Evolutionary conservation across 2,888 invertebrate species (phyloP), one percentile per base, ranked within the genome.

Genomic region (Orthosia cruda): DNA sequence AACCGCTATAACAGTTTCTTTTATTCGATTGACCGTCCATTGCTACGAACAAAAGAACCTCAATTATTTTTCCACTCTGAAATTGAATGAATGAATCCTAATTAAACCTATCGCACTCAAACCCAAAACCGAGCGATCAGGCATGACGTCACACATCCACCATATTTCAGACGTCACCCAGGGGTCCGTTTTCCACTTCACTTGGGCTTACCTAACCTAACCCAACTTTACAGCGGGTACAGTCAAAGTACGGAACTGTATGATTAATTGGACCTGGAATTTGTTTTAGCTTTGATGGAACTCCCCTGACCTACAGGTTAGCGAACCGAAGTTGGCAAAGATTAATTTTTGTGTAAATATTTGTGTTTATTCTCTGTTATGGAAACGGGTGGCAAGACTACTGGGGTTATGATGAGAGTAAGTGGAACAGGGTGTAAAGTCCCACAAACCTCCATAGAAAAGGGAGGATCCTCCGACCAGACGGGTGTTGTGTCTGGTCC

Each of bases 151-250:
- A 83, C n/a, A 80, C 52, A 74, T 82, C 26, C 23, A 40, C 69
- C 45, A 73, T 74, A 80, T 74, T 77, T 67, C 65, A 65, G 12
- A 65, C 65, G 71, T 71, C 81, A 75, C 54, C 62, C 73, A 11
- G 57, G 66, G 81, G 79, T 82, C 77, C 73, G 63, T 78, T 77
- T 81, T 73, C 63, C 71, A 75, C 73, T 71, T 69, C 65, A 72
- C 71, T 81, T 86, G 88, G 87, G 84, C n/a, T n/a, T n/a, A n/a
- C n/a, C n/a, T 86, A 81, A 87, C 87, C 85, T n/a, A n/a, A 81
- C 75, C 70, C 70, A 82, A 85, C 83, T 87, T 87, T 74, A 66
- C 72, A 70, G n/a, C 63, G 70, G 64, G 65, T 82, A 71, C 61
- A 64, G 62, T 61, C 61, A 50, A 79, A 74, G 69, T 80, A 76